Percentiles rank a stretch among this genome's conserved stretches.
These are phyloP conservation scores for Pituophis catenifer DNA, from an alignment of 2,113 vertebrate species.

Conservation along the genomic window DNA sequence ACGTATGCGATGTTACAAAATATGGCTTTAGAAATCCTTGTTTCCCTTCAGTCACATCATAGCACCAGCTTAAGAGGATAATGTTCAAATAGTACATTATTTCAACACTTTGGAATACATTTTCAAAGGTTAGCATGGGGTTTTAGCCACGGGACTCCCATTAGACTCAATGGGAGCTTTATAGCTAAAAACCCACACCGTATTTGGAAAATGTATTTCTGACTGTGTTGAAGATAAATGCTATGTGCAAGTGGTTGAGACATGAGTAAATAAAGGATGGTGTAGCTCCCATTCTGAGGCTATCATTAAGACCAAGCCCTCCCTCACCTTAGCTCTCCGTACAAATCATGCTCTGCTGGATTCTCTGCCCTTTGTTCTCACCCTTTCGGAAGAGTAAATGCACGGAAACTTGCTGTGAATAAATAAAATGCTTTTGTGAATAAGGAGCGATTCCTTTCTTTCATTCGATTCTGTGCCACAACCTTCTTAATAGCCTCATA, in stretches of 20 bases:
- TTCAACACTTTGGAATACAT: slow-evolving; percentile 53
- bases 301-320: slow-evolving; percentile 31
- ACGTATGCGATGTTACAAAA: slow-evolving; percentile 28
- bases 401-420: slow-evolving; percentile 12
- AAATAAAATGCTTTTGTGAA: slow-evolving; percentile 6
- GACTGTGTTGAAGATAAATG: slow-evolving; percentile 59
- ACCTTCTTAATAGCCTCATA: neutral
- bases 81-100: slow-evolving; percentile 57
- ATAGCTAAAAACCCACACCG: slow-evolving; percentile 56
- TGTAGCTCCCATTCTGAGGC: slow-evolving; percentile 31
- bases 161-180: slow-evolving; percentile 57
- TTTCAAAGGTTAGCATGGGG: slow-evolving; percentile 47
- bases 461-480: neutral
- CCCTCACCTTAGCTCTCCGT: slow-evolving; percentile 12
- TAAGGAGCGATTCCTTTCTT: slow-evolving; percentile 1
- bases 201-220: slow-evolving; percentile 44
- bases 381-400: slow-evolving; percentile 27
- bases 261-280: slow-evolving; percentile 28
- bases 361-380: slow-evolving; percentile 19
- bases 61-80: slow-evolving; percentile 40
- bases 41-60: slow-evolving; percentile 43
- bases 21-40: slow-evolving; percentile 15
- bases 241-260: slow-evolving; percentile 49
- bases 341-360: slow-evolving; percentile 41
- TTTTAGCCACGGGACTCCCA: slow-evolving; percentile 56